phyloP scores from a whole-genome alignment of 2,113 vertebrate species.

The Cavia porcellus region DNA sequence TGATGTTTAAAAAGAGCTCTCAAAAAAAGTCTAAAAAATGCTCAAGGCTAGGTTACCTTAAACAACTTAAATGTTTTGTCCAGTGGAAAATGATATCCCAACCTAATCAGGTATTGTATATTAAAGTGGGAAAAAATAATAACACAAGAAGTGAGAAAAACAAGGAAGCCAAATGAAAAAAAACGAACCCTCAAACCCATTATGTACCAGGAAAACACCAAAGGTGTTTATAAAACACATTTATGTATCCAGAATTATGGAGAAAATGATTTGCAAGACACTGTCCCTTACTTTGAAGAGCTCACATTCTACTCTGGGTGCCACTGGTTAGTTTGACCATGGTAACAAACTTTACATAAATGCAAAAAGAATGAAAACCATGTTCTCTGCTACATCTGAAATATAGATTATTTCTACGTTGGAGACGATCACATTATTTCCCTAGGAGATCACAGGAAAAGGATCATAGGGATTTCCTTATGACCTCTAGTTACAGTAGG shows the following conservation, averaged over 20 bases:
- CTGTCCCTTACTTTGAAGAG: not conserved
- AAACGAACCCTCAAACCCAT: not conserved
- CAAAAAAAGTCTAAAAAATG: not conserved
- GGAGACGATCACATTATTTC: constrained; percentile 16
- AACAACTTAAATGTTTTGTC: constrained; percentile 17
- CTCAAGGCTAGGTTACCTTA: constrained; percentile 44
- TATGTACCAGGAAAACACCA: not conserved
- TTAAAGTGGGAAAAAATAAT: not conserved
- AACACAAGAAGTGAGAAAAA: constrained; percentile 11
- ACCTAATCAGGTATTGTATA: not conserved
- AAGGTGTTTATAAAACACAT: constrained; percentile 5
- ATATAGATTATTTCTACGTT: constrained; percentile 7
- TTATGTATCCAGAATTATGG: not conserved
- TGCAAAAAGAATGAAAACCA: not conserved
- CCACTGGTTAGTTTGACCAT: not conserved
- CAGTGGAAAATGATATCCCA: constrained; percentile 20
- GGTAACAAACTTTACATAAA: not conserved
- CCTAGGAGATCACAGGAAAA: not conserved
- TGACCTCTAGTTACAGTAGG: not conserved
- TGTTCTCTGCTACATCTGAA: not conserved
- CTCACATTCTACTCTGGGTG: not conserved
- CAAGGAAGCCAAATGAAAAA: constrained; percentile 1
- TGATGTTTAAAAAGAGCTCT: not conserved
- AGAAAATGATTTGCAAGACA: not conserved
- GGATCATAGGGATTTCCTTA: constrained; percentile 2